Conservation (phyloP, 1,140 invertebrate species). For the Bombus haemorrhoidalis region DNA sequence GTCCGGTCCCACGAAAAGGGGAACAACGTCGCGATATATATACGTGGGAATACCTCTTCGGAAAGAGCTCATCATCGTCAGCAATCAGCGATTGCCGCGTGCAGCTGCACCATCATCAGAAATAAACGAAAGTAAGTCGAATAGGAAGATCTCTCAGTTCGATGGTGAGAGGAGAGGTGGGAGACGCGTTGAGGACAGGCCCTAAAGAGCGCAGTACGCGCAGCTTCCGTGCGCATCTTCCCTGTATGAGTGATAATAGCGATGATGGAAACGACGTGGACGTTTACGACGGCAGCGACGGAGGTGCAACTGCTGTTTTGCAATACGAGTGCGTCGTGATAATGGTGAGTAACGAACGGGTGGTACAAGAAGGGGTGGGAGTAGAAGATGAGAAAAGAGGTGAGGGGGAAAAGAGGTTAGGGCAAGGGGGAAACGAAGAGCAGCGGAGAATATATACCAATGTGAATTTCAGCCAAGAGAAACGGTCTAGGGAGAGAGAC, state of each 20-base stretch:
- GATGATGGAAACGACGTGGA: slow-evolving; percentile 34
- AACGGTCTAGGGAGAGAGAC: not conserved
- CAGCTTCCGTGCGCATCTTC: not conserved
- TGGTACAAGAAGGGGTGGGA: slow-evolving; percentile 16
- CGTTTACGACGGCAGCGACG: not conserved
- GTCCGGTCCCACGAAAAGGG: slow-evolving; percentile 48
- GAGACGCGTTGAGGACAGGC: not conserved
- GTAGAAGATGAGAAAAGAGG: not conserved
- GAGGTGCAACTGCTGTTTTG: slow-evolving; percentile 32
- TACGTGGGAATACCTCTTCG: slow-evolving; percentile 44
- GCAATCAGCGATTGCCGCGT: slow-evolving; percentile 16
- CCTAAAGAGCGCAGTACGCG: slow-evolving; percentile 9
- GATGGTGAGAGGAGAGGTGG: too few species aligned
- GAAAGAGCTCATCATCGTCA: slow-evolving; percentile 41
- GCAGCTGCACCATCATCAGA: slow-evolving; percentile 10
- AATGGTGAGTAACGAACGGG: slow-evolving; percentile 25
- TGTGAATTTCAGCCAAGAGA: slow-evolving; percentile 9
- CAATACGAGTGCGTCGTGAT: slow-evolving; percentile 16
- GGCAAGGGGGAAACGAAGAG: not conserved
- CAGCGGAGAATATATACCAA: slow-evolving; percentile 16
- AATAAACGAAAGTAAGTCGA: slow-evolving; percentile 29
- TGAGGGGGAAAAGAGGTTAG: not conserved
- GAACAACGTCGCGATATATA: slow-evolving; percentile 49
- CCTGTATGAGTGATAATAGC: slow-evolving; percentile 27
- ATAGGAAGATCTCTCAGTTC: not conserved